These are phyloP conservation scores for Chloromyia formosa DNA, from an alignment of 2,888 invertebrate species.

Conservation along the genomic window DNA sequence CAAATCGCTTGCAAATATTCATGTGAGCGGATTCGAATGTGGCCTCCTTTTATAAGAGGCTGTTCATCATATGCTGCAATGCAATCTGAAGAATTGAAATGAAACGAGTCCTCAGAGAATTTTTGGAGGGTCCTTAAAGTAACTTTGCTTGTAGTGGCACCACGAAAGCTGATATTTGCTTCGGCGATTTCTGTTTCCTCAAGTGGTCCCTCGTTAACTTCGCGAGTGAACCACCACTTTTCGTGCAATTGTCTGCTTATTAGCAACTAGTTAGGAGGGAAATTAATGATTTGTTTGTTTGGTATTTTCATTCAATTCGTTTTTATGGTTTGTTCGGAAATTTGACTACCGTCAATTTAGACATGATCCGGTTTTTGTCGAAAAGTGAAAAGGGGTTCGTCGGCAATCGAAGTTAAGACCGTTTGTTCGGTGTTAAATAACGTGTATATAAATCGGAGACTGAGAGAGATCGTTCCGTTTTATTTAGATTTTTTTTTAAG, in stretches of 20 bases:
- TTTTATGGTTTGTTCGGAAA: not conserved
- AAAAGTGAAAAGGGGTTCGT: not conserved
- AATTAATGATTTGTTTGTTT: conserved; percentile 50
- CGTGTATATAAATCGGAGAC: too few species aligned
- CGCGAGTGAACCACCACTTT: conserved; percentile 12
- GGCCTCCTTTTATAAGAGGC: not conserved
- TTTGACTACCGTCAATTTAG: not conserved
- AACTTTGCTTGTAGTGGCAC: conserved; percentile 4
- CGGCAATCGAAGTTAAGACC: too few species aligned
- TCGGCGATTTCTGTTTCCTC: conserved; percentile 17
- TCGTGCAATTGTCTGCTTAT: conserved; percentile 43
- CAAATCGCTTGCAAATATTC: not conserved
- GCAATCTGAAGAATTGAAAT: conserved; percentile 18
- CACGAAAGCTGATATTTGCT: conserved; percentile 13
- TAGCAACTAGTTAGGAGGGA: conserved; percentile 45
- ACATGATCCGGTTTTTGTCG: conserved; percentile 20
- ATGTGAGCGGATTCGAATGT: not conserved
- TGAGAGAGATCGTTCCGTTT: too few species aligned
- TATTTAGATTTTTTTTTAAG: too few species aligned
- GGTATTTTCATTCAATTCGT: conserved; percentile 20
- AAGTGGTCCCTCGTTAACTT: conserved; percentile 39
- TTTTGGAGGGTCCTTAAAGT: conserved; percentile 21
- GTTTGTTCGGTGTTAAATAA: too few species aligned
- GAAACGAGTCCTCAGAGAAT: conserved; percentile 24
- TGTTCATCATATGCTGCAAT: too few species aligned